Evolutionary conservation across 2,113 vertebrate species (phyloP).

Genomic region (Bujurquina vittata): DNA sequence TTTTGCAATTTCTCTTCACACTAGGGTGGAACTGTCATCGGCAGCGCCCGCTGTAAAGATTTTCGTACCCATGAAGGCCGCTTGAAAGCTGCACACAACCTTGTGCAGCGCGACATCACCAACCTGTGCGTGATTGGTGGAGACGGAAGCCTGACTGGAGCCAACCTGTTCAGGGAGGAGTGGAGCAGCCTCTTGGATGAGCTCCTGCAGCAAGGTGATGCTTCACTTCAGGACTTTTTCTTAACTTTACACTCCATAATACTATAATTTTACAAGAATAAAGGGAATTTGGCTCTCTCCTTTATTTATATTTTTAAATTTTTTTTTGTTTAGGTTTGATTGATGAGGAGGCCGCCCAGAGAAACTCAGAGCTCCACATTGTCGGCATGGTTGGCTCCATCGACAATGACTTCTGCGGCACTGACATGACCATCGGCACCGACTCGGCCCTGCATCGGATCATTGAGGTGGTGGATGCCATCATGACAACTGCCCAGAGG

Average conservation of each 20-base stretch:
- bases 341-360: slow-evolving; percentile 74
- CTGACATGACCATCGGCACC: slow-evolving; percentile 98
- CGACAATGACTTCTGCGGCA: slow-evolving; percentile 98
- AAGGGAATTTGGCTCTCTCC: not conserved
- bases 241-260: fast-evolving
- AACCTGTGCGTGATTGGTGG: slow-evolving; percentile 97
- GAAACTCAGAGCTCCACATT: slow-evolving; percentile 87
- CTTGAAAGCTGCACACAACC: slow-evolving; percentile 87
- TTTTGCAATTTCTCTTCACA: not conserved
- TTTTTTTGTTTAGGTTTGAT: slow-evolving; percentile 82
- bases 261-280: fast-evolving
- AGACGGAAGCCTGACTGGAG: slow-evolving; percentile 94
- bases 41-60: slow-evolving; percentile 92
- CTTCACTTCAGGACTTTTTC: too few relatives aligned
- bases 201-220: slow-evolving; percentile 81
- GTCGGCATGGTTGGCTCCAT: slow-evolving; percentile 99
- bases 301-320: not conserved
- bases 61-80: slow-evolving; percentile 91
- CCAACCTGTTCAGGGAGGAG: slow-evolving; percentile 93
- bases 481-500: slow-evolving; percentile 99
- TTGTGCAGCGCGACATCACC: slow-evolving; percentile 87
- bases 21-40: slow-evolving; percentile 96
- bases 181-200: slow-evolving; percentile 91
- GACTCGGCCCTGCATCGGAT: slow-evolving; percentile 97
- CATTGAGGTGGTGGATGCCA: slow-evolving; percentile 97